Evolutionary conservation across 2,797 vertebrate genomes (phyloP), one percentile per base, ranked within the genome.

Genomic region (Synanceia verrucosa): DNA sequence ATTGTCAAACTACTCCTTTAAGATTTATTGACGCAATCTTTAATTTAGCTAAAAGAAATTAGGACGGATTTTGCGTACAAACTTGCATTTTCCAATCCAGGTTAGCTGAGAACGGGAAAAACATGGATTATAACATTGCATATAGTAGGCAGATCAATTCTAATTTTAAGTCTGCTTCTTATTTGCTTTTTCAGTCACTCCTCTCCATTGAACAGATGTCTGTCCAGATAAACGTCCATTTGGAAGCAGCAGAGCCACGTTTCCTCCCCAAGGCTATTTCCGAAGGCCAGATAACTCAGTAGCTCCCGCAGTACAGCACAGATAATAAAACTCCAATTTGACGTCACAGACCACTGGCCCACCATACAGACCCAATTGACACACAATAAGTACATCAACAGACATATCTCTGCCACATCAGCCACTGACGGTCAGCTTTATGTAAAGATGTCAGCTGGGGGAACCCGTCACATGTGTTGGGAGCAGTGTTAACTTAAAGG

Each of bases 301-400:
- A 19, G 77, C 82, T 87, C 79, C 76, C 76, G 70, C 78, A 53
- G 82, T 78, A 55, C 70, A 65, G 55, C 62, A 65, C 64, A 77
- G 85, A 90, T 84, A 88, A 92, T 91, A 89, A 89, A 91, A 89
- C 69, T 81, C 70, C 63, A 74, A 83, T 89, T 86, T 85, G 85
- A 84, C 43, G 57, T 73, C 0, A 63, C 80, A 76, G 79, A 76
- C 81, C 76, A 62, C 63, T 74, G 65, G 73, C 64, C 43, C 50
- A n/a, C 14, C 12, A 31, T n/a, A 55, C 75, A 76, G 62, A 76
- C 66, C 56, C 71, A 53, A 73, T 53, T 79, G 61, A 89, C 76
- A 78, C 75, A 84, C 64, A 68, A 74, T 70, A 68, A 83, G 62
- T 50, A 65, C 83, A 81, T 79, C 76, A 29, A 59, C 79, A 69